Evolutionary conservation across 2,888 invertebrate species (phyloP).

Genomic region (Entomobrya multifasciata): DNA sequence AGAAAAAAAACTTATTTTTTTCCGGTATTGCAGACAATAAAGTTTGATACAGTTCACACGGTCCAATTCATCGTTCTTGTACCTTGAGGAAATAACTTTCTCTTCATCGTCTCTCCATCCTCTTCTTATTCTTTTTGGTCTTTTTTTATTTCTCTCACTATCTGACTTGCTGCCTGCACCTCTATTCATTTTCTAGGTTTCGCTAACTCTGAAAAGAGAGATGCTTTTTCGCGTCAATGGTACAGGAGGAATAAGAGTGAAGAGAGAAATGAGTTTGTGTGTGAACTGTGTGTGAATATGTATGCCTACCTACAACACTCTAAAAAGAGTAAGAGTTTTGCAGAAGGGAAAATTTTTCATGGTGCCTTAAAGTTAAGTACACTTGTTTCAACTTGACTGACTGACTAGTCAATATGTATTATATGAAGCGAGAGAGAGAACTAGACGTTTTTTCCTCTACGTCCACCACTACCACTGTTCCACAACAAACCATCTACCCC

Average conservation of each 20-base stretch:
- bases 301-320: neutral
- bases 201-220: neutral
- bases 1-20: constrained; percentile 68
- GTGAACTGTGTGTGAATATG: constrained; percentile 6
- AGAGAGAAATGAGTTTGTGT: constrained; percentile 1
- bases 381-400: constrained; percentile 67
- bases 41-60: constrained; percentile 80
- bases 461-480: constrained; percentile 21
- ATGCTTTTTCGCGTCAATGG: too few relatives aligned
- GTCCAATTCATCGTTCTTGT: constrained; percentile 77
- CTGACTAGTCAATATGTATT: constrained; percentile 49
- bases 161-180: constrained; percentile 42
- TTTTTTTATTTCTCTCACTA: neutral
- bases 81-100: constrained; percentile 79
- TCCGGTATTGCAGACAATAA: constrained; percentile 79
- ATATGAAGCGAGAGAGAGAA: constrained; percentile 16
- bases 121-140: neutral
- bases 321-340: neutral
- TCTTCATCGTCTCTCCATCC: constrained; percentile 54
- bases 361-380: constrained; percentile 65
- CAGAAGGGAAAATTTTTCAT: constrained; percentile 44
- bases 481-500: neutral
- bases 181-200: constrained; percentile 48
- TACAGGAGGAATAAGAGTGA: too few relatives aligned
- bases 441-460: neutral